Percentiles rank a stretch among this genome's conserved stretches.
phyloP scores from a whole-genome alignment of 2,888 invertebrate genomes.

The Dryobotodes eremita region DNA sequence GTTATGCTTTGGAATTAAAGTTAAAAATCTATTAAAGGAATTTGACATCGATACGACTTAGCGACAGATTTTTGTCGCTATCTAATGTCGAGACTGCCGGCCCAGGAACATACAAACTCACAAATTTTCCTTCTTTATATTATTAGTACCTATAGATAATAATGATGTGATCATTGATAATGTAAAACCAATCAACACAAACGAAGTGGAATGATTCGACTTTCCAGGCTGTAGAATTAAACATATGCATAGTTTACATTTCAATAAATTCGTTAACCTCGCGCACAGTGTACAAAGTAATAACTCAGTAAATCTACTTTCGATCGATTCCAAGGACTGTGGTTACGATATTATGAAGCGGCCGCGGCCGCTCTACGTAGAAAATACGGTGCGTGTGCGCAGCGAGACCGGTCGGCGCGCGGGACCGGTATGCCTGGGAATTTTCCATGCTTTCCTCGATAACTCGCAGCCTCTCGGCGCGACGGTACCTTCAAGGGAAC shows the following conservation, averaged over 20 bases:
- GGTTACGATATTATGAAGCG: conserved; percentile 52
- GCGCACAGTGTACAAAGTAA: conserved; percentile 16
- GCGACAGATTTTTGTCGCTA: too few species aligned
- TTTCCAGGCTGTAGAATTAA: background rate
- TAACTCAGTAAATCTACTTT: conserved; percentile 64
- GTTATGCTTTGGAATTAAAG: too few species aligned
- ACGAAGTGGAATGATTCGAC: background rate
- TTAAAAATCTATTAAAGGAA: too few species aligned
- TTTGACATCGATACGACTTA: too few species aligned
- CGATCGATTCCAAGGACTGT: conserved; percentile 65
- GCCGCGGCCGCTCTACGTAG: conserved; percentile 57
- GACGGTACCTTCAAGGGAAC: conserved; percentile 38
- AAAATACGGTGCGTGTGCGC: conserved; percentile 67
- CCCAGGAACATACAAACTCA: too few species aligned
- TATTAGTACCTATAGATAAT: background rate
- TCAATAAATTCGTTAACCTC: conserved; percentile 20
- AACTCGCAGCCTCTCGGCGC: conserved; percentile 32
- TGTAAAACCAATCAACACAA: background rate
- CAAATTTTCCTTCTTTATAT: too few species aligned
- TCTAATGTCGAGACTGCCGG: too few species aligned
- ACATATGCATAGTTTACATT: background rate
- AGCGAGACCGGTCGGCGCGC: conserved; percentile 81
- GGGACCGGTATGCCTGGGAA: conserved; percentile 80
- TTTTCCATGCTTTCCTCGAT: conserved; percentile 83
- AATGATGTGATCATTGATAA: background rate